Base-by-base conservation (phyloP, 2,113 vertebrate genomes). In the Oriolus oriolus region DNA sequence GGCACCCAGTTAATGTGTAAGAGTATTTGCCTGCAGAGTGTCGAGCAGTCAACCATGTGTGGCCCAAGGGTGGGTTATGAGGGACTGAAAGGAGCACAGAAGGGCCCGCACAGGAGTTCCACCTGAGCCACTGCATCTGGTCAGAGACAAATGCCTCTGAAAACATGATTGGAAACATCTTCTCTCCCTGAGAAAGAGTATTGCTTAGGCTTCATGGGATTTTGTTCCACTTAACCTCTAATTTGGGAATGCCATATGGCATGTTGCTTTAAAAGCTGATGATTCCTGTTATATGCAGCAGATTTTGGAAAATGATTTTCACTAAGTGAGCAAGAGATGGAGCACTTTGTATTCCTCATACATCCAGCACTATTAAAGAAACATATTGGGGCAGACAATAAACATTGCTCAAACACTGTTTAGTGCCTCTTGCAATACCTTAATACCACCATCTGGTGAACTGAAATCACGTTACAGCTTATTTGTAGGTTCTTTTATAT, bases 31-130 rank as follows among this genome's bases (percentile, higher is more conserved):
- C 35, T 47, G 41, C 27, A 16, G 33, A 5, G 18, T 15, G 30
- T 24, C 0, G 0, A 52, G 45, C n/a, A 21, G 41, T 22, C 5
- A 16, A 35, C 27, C 9, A 2, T 0, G 0, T 61, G 12, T 52
- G 4, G 57, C 50, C 65, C 10, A 4, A 19, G 12, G 8, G 5
- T n/a, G 50, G 20, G 2, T 57, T 69, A 4, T 11, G 17, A 68
- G n/a, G 44, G 16, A 21, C 28, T 23, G 71, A 86, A 52, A 3
- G 12, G 24, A 35, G 24, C 19, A 23, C 0, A 2, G 60, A 9
- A 47, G 50, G 20, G 8, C 7, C 17, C 33, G 27, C 2, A 7
- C 9, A 39, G 33, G 44, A 45, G 15, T 52, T 65, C 16, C 9
- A 22, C 21, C 16, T 76, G 30, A 79, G 14, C 41, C 11, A 7